Percentiles rank a stretch among this genome's conserved stretches.
These are phyloP conservation scores for Achlya flavicornis DNA, from an alignment of 2,888 invertebrate species.

Conservation along the genomic window DNA sequence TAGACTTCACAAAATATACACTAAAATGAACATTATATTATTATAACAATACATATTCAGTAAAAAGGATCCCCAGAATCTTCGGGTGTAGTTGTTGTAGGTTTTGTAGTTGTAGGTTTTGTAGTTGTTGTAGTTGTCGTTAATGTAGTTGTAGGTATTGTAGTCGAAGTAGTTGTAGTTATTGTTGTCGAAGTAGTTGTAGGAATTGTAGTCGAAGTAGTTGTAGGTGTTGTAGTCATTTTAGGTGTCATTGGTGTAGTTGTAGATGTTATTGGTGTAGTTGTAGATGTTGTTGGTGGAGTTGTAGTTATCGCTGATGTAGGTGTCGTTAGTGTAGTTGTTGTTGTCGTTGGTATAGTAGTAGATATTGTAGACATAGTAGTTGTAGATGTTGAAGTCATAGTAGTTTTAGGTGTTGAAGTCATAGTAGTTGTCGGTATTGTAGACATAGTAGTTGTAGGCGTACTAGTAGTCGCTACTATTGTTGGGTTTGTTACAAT, in stretches of 20 bases:
- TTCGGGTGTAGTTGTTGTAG: conserved; percentile 14
- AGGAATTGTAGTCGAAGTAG: conserved; percentile 8
- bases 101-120: conserved; percentile 13
- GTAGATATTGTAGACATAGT: neutral
- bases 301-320: neutral
- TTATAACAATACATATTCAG: neutral
- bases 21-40: too few relatives aligned
- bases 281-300: conserved; percentile 10
- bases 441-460: neutral
- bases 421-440: neutral
- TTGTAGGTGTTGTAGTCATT: neutral
- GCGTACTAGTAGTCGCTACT: neutral
- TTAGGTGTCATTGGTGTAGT: conserved; percentile 2
- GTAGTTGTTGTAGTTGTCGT: conserved; percentile 16
- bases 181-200: neutral
- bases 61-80: conserved; percentile 21
- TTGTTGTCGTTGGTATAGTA: neutral
- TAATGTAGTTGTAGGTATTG: neutral
- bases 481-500: neutral
- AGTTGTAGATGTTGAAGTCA: neutral
- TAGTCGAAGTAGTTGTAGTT: conserved; percentile 11
- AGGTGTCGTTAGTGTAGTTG: neutral
- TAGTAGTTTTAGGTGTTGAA: neutral
- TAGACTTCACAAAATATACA: too few relatives aligned
- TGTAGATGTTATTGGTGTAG: neutral